Percentiles rank a stretch among this genome's conserved stretches.
phyloP scores from a whole-genome alignment of 2,113 vertebrate genomes.

The Lamprotornis superbus region DNA sequence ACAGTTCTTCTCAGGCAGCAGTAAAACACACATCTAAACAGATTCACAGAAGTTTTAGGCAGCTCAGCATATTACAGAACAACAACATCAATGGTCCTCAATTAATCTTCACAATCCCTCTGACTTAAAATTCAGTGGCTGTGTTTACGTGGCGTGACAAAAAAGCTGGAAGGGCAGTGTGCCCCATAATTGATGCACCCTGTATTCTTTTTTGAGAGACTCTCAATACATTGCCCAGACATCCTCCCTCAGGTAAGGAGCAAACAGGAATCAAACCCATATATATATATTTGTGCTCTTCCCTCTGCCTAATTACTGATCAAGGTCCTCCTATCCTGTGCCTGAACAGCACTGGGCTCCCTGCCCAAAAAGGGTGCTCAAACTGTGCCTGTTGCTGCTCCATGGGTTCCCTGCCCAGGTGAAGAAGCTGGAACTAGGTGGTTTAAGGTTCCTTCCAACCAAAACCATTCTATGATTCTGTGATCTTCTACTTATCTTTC shows the following conservation, averaged over 20 bases:
- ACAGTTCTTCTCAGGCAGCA: neutral
- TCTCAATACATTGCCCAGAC: neutral
- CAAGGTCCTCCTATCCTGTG: neutral
- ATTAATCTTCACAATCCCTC: neutral
- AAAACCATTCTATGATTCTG: neutral
- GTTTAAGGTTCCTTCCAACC: neutral
- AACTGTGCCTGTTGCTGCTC: neutral
- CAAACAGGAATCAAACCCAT: neutral
- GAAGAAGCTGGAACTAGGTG: neutral
- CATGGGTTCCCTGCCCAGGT: neutral
- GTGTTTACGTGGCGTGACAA: neutral
- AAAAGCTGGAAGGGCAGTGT: neutral
- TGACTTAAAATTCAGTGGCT: neutral
- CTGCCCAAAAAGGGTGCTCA: neutral
- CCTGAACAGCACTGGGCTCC: neutral
- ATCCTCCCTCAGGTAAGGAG: neutral
- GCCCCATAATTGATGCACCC: neutral
- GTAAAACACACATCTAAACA: neutral
- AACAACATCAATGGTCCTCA: neutral
- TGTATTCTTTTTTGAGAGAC: neutral
- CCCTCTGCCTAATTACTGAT: neutral
- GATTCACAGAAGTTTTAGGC: neutral
- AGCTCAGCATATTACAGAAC: neutral
- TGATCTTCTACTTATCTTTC: neutral
- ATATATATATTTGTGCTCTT: neutral